Evolutionary conservation across 2,888 invertebrate species (phyloP).

Genomic region (Diaphora mendica): DNA sequence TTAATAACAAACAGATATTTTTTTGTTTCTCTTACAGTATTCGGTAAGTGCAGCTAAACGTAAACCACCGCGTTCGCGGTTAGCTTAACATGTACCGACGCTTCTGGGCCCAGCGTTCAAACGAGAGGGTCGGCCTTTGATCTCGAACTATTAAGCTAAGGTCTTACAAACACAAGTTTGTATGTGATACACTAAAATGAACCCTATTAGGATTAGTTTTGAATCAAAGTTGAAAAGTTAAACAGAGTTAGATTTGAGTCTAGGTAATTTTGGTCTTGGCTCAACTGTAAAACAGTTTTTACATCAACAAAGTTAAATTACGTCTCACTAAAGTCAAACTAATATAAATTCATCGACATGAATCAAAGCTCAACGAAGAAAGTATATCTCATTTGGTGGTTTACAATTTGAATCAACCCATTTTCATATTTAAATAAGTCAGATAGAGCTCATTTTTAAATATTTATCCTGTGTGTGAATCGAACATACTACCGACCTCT

Average conservation of each 20-base stretch:
- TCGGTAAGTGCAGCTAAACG: conserved; percentile 47
- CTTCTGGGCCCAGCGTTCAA: conserved; percentile 39
- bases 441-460: no score
- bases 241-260: conserved; percentile 11
- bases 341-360: not conserved
- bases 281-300: conserved; percentile 21
- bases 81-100: conserved; percentile 42
- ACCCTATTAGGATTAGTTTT: conserved; percentile 37
- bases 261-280: conserved; percentile 11
- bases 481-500: no score
- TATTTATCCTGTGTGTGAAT: no score
- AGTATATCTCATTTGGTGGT: not conserved
- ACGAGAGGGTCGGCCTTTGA: conserved; percentile 53
- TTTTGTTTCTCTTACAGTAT: conserved; percentile 39
- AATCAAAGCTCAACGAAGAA: not conserved
- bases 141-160: conserved; percentile 53
- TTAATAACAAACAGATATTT: conserved; percentile 22
- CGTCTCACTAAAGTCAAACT: not conserved
- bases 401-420: not conserved
- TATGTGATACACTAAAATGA: conserved; percentile 48
- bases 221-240: conserved; percentile 33
- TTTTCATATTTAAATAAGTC: no score
- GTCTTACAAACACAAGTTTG: conserved; percentile 42
- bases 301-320: not conserved
- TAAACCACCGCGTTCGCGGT: conserved; percentile 46